Evolutionary conservation across 2,888 invertebrate genomes (phyloP).

Genomic region (Pristionchus fissidentatus): DNA sequence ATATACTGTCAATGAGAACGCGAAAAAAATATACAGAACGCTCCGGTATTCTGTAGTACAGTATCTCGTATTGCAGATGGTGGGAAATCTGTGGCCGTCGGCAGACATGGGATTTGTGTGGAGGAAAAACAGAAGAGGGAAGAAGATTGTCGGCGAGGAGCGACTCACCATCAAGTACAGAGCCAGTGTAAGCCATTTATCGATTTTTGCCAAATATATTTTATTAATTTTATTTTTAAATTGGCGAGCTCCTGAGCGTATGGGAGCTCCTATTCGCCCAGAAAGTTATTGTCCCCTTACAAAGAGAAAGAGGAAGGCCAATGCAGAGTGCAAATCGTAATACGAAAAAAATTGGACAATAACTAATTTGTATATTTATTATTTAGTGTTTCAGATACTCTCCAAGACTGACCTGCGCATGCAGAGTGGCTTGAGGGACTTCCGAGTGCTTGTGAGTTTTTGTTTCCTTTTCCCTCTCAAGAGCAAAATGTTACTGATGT

Average conservation of each 20-base stretch:
- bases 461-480: not conserved
- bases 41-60: not conserved
- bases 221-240: not conserved
- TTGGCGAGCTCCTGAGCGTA: too few relatives aligned
- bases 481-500: too few relatives aligned
- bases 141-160: slow-evolving; percentile 26
- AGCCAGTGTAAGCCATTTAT: not conserved
- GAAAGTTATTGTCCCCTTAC: not conserved
- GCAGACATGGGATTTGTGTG: not conserved
- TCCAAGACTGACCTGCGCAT: slow-evolving; percentile 50
- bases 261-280: not conserved
- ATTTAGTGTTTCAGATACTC: slow-evolving; percentile 55
- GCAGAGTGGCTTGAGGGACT: slow-evolving; percentile 52
- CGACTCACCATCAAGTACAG: not conserved
- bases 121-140: not conserved
- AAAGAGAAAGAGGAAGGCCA: too few relatives aligned
- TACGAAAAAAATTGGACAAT: too few relatives aligned
- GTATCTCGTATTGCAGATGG: not conserved
- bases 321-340: too few relatives aligned
- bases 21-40: not conserved
- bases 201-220: not conserved
- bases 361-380: not conserved
- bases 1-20: not conserved
- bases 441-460: slow-evolving; percentile 59
- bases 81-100: slow-evolving; percentile 44